Conservation (phyloP, 1,140 invertebrate genomes). For the Rhagoletis pomonella region DNA sequence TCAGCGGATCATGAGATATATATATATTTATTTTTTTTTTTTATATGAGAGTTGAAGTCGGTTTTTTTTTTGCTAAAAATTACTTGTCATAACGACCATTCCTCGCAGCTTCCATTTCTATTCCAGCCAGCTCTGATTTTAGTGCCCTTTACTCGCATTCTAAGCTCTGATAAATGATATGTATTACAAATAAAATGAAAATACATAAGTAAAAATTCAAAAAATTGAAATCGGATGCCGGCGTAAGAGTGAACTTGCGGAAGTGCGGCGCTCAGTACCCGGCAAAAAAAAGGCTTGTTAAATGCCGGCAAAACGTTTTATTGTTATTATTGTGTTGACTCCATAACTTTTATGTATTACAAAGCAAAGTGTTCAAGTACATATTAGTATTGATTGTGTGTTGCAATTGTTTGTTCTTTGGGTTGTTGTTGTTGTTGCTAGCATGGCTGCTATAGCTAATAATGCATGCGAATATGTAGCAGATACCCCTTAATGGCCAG, state of each 20-base stretch:
- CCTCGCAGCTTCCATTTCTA: neutral
- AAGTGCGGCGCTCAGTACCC: neutral
- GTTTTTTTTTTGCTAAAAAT: no score
- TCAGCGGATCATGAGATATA: no score
- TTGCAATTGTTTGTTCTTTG: conserved; percentile 25
- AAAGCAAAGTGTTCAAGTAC: neutral
- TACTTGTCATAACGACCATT: no score
- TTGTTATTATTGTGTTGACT: conserved; percentile 36
- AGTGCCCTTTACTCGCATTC: neutral
- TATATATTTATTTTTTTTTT: no score
- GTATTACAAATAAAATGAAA: neutral
- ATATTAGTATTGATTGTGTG: conserved; percentile 23
- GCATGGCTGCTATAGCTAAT: conserved; percentile 1
- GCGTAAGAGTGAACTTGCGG: neutral
- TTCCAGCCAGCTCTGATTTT: neutral
- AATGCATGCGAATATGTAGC: neutral
- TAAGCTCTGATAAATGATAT: neutral
- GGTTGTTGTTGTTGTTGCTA: neutral
- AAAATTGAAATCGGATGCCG: conserved; percentile 27
- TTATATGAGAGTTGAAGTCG: no score
- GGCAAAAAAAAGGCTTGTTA: neutral
- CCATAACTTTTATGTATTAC: neutral
- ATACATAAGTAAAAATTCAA: neutral
- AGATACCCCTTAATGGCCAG: neutral
- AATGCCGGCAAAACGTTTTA: conserved; percentile 14